Conservation (phyloP, 2,113 vertebrate genomes). For the Vulpes ferrilata region DNA sequence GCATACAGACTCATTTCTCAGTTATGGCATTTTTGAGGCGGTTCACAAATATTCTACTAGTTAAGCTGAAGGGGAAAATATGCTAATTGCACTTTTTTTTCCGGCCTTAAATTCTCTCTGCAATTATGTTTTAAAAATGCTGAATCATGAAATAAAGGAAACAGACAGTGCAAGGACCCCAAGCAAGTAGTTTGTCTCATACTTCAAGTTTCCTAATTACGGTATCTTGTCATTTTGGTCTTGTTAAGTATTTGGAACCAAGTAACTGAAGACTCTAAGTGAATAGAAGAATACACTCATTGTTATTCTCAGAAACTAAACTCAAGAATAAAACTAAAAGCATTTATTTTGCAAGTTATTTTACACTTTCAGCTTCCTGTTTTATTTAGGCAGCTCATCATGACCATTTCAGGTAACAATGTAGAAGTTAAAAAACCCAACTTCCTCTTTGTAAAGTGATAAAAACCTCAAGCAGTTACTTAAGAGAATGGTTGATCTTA, state of each 20-base stretch:
- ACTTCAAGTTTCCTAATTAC: not conserved
- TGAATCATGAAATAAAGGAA: slow-evolving; percentile 39
- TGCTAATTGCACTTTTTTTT: not conserved
- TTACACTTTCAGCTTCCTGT: slow-evolving; percentile 82
- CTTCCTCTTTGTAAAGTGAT: slow-evolving; percentile 84
- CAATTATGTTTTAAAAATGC: slow-evolving; percentile 42
- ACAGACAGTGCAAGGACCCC: not conserved
- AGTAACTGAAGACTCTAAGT: slow-evolving; percentile 1
- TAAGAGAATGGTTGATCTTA: slow-evolving; percentile 49
- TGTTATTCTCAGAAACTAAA: slow-evolving; percentile 56
- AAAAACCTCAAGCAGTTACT: slow-evolving; percentile 62
- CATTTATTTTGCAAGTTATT: slow-evolving; percentile 76
- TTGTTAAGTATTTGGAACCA: not conserved
- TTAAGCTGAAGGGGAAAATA: slow-evolving; percentile 27
- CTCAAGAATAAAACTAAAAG: slow-evolving; percentile 35
- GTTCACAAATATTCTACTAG: slow-evolving; percentile 44
- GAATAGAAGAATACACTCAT: not conserved
- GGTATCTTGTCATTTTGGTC: not conserved
- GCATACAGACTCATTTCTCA: slow-evolving; percentile 11
- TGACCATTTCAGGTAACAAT: slow-evolving; percentile 85
- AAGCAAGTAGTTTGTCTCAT: not conserved
- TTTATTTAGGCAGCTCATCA: slow-evolving; percentile 71
- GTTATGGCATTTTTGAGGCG: slow-evolving; percentile 30
- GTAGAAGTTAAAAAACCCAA: slow-evolving; percentile 54
- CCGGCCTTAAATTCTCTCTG: slow-evolving; percentile 40